phyloP scores from a whole-genome alignment of 2,113 vertebrate species.

The Asarcornis scutulata region DNA sequence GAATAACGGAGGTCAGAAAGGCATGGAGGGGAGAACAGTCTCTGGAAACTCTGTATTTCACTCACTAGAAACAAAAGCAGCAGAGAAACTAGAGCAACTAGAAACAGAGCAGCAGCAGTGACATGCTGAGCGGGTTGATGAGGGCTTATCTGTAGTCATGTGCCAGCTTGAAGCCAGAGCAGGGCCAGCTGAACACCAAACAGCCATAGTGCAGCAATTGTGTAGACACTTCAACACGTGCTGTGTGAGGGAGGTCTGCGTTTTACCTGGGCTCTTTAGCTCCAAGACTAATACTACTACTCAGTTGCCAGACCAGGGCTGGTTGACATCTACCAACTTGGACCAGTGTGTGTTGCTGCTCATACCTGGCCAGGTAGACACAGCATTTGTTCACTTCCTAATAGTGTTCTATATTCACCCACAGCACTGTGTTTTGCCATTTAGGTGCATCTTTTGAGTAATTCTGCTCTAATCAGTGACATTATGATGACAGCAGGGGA shows the following conservation, averaged over 20 bases:
- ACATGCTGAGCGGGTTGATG: not conserved
- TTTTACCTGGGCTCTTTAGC: not conserved
- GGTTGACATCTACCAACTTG: not conserved
- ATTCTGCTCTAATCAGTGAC: not conserved
- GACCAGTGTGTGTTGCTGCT: fast-evolving
- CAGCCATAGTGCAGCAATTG: not conserved
- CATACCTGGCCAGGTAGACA: not conserved
- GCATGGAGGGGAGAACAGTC: fast-evolving
- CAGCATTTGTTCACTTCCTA: fast-evolving
- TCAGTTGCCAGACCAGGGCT: not conserved
- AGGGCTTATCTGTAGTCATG: not conserved
- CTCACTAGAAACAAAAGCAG: not conserved
- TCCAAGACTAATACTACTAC: fast-evolving
- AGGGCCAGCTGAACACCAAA: not conserved
- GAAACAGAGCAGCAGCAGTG: not conserved
- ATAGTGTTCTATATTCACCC: not conserved
- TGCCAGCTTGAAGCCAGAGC: fast-evolving
- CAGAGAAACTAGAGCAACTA: too few relatives aligned
- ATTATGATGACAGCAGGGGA: not conserved
- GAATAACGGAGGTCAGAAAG: not conserved
- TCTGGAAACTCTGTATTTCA: not conserved
- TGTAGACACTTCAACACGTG: fast-evolving
- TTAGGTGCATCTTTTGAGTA: not conserved
- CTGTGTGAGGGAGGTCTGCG: fast-evolving
- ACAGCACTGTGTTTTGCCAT: not conserved